Conservation (phyloP, 2,888 invertebrate genomes). For the Cephus runcator region DNA sequence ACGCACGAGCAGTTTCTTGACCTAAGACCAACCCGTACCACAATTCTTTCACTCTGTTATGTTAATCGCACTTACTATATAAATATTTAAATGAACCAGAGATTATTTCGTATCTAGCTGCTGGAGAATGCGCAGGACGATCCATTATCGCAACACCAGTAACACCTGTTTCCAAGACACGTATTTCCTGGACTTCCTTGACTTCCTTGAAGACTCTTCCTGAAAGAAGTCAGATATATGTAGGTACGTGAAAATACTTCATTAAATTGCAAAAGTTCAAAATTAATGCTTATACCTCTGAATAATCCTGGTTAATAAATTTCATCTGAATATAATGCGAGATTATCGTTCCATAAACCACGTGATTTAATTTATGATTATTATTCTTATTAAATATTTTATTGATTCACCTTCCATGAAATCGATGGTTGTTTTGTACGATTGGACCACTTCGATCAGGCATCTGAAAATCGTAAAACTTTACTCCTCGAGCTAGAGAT, state of each 20-base stretch:
- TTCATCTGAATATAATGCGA: too few species aligned
- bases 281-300: neutral
- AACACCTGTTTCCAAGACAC: neutral
- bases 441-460: slow-evolving; percentile 35
- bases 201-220: neutral
- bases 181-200: neutral
- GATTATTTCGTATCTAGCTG: slow-evolving; percentile 4
- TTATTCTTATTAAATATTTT: neutral
- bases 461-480: slow-evolving; percentile 20
- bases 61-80: slow-evolving; percentile 19
- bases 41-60: slow-evolving; percentile 18
- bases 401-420: neutral
- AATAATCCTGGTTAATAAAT: neutral
- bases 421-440: neutral
- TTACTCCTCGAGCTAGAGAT: neutral
- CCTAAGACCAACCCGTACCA: slow-evolving; percentile 16
- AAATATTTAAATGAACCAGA: slow-evolving; percentile 19
- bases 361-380: neutral
- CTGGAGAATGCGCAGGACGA: neutral
- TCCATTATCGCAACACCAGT: neutral
- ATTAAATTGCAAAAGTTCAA: neutral
- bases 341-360: too few species aligned
- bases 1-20: slow-evolving; percentile 17
- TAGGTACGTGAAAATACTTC: neutral
- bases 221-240: neutral